These are phyloP conservation scores for Galendromus occidentalis DNA, from an alignment of 1,140 invertebrate species.

Conservation along the genomic window DNA sequence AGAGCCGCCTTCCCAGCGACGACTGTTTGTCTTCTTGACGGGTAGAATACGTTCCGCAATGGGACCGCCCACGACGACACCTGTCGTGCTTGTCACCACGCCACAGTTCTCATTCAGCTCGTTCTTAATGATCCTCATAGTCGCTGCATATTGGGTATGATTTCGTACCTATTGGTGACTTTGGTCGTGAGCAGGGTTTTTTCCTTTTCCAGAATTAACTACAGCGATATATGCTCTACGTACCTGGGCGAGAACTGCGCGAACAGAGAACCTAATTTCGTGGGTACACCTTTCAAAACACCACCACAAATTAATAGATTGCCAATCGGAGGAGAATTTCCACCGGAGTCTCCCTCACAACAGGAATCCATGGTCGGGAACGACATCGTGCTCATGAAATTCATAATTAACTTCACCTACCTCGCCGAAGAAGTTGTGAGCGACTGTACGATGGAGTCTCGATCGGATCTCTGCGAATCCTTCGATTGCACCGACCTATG, in stretches of 20 bases:
- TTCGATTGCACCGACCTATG: neutral
- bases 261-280: neutral
- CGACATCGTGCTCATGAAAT: neutral
- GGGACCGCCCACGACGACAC: too few species aligned
- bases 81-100: too few species aligned
- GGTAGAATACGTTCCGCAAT: neutral
- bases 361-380: slow-evolving; percentile 10
- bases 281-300: neutral
- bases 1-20: neutral
- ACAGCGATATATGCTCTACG: neutral
- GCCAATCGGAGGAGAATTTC: too few species aligned
- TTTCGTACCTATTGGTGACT: too few species aligned
- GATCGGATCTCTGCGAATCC: neutral
- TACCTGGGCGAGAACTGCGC: neutral
- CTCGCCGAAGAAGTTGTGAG: neutral
- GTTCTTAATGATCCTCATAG: too few species aligned
- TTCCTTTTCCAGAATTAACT: neutral
- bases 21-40: slow-evolving; percentile 3
- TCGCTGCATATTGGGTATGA: too few species aligned
- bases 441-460: slow-evolving; percentile 2
- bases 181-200: too few species aligned
- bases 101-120: too few species aligned
- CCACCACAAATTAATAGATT: too few species aligned
- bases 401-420: slow-evolving; percentile 5
- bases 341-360: neutral